A percentile compares a stretch with the other conserved stretches of the same genome.
Conservation (phyloP, 2,113 vertebrate species). For the Condylura cristata region DNA sequence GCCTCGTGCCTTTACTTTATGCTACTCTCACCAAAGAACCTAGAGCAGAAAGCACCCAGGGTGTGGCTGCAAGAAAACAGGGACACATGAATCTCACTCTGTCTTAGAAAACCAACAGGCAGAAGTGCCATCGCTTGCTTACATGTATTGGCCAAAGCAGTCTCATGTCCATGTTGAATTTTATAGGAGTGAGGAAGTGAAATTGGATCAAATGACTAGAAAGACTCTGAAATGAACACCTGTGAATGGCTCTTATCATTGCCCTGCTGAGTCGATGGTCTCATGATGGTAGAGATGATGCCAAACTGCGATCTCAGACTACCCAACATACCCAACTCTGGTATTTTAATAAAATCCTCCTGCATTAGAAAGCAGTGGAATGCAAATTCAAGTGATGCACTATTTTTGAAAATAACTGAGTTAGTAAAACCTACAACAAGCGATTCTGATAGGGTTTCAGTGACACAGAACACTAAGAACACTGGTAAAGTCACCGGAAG, state of each 20-base stretch:
- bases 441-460: neutral
- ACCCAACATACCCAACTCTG: neutral
- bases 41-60: neutral
- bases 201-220: rapidly evolving
- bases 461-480: neutral
- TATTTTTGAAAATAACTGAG: neutral
- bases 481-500: neutral
- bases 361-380: neutral
- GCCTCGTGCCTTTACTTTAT: neutral
- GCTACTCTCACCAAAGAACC: neutral
- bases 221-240: neutral
- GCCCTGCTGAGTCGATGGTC: rapidly evolving
- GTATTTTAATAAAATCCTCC: neutral
- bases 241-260: neutral
- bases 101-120: neutral
- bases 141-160: neutral
- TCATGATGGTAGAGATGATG: neutral
- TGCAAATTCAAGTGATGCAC: neutral
- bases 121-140: neutral
- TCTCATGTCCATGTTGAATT: neutral
- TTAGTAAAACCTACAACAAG: neutral
- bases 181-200: too few species aligned
- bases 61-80: neutral
- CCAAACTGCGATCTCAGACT: neutral
- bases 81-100: neutral